phyloP scores from a whole-genome alignment of 30 jellyfish, hydroid and myxozoan genomes.

The Pseudorhiza aurosa region DNA sequence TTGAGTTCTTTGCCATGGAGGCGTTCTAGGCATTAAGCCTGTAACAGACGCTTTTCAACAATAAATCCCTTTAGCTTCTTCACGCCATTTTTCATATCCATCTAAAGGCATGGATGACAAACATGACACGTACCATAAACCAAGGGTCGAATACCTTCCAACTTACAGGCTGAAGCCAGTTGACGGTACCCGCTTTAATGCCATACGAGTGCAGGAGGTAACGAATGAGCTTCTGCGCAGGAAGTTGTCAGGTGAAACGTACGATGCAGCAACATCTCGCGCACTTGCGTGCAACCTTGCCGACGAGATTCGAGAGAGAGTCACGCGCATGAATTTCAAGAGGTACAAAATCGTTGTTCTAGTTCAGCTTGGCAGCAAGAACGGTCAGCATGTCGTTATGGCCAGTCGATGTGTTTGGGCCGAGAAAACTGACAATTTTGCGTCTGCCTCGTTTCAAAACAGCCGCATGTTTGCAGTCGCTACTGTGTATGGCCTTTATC shows the following conservation, averaged over 20 bases:
- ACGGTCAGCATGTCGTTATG: conserved; percentile 53
- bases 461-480: conserved; percentile 58
- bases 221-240: conserved; percentile 22
- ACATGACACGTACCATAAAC: conserved; percentile 4
- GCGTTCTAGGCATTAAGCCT: too few relatives aligned
- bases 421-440: conserved; percentile 71
- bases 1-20: too few relatives aligned
- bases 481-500: conserved; percentile 57
- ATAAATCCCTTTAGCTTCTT: too few relatives aligned
- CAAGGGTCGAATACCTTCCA: conserved; percentile 47
- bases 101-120: conserved; percentile 20
- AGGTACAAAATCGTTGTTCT: conserved; percentile 61
- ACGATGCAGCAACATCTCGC: conserved; percentile 28
- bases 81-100: too few relatives aligned
- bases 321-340: conserved; percentile 17
- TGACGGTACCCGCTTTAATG: conserved; percentile 40
- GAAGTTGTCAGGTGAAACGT: conserved; percentile 19
- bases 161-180: conserved; percentile 51
- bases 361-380: conserved; percentile 63
- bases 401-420: conserved; percentile 92
- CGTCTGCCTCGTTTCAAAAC: conserved; percentile 59
- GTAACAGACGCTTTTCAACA: too few relatives aligned
- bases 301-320: conserved; percentile 54
- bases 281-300: conserved; percentile 22
- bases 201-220: conserved; percentile 24